phyloP scores from a whole-genome alignment of 2,113 vertebrate genomes.

The Formicarius rufipectus region DNA sequence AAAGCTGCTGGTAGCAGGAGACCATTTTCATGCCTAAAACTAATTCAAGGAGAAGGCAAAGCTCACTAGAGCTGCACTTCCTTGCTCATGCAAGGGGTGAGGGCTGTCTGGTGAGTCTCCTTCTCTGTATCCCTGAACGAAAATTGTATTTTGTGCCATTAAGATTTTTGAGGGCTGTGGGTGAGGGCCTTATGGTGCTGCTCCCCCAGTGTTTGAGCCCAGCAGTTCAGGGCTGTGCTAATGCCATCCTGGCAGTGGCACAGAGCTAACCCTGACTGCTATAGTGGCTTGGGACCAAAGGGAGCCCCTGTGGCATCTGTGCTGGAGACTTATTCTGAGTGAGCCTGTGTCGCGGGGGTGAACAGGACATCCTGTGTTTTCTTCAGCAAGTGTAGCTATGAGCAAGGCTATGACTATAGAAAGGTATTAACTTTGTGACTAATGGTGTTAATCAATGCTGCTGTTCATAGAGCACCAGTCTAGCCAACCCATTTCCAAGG shows the following conservation, averaged over 20 bases:
- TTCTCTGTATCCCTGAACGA: not conserved
- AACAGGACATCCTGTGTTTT: not conserved
- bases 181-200: not conserved
- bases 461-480: not conserved
- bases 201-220: not conserved
- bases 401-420: not conserved
- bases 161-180: not conserved
- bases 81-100: not conserved
- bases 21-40: constrained; percentile 26
- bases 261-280: not conserved
- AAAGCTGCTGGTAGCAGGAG: constrained; percentile 58
- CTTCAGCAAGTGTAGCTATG: not conserved
- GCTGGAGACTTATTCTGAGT: not conserved
- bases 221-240: not conserved
- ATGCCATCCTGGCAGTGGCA: not conserved
- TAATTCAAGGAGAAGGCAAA: constrained; percentile 44
- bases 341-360: not conserved
- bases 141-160: not conserved
- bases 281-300: accelerated
- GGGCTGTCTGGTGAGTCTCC: not conserved
- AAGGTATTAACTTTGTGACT: not conserved
- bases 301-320: accelerated
- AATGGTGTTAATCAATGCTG: not conserved
- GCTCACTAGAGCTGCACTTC: not conserved
- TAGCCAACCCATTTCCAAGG: not conserved